Evolutionary conservation across 2,888 invertebrate genomes (phyloP).

Genomic region (Nephrotoma appendiculata): DNA sequence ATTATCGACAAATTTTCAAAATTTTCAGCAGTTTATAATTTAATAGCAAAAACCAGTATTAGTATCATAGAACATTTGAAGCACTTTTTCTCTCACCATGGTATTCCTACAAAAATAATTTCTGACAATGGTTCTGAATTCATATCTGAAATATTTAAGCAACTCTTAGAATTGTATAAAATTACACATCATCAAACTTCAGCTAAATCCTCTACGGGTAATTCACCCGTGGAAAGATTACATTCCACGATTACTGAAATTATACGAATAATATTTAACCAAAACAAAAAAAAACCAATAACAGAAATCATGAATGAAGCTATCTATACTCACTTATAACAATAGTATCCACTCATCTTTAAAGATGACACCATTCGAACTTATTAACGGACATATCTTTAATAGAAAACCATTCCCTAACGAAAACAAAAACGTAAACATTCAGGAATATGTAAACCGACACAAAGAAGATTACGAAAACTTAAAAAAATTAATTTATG

Average conservation of each 20-base stretch:
- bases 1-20: constrained; percentile 8
- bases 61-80: too few relatives aligned
- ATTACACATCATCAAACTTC: constrained; percentile 11
- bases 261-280: constrained; percentile 11
- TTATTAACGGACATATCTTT: background rate
- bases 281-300: constrained; percentile 9
- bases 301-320: constrained; percentile 10
- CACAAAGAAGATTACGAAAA: too few relatives aligned
- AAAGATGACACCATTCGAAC: constrained; percentile 8
- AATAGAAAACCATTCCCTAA: too few relatives aligned
- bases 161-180: constrained; percentile 11
- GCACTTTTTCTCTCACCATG: too few relatives aligned
- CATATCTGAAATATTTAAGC: constrained; percentile 10
- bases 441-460: too few relatives aligned
- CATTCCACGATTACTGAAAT: constrained; percentile 14
- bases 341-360: constrained; percentile 11
- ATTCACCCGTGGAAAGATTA: constrained; percentile 12
- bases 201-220: constrained; percentile 11
- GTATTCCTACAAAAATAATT: too few relatives aligned
- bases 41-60: too few relatives aligned
- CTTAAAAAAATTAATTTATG: too few relatives aligned
- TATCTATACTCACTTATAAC: constrained; percentile 7
- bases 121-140: too few relatives aligned
- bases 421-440: too few relatives aligned
- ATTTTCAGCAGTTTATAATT: too few relatives aligned